Conservation (phyloP, 1,140 invertebrate genomes). For the Leguminivora glycinivorella region DNA sequence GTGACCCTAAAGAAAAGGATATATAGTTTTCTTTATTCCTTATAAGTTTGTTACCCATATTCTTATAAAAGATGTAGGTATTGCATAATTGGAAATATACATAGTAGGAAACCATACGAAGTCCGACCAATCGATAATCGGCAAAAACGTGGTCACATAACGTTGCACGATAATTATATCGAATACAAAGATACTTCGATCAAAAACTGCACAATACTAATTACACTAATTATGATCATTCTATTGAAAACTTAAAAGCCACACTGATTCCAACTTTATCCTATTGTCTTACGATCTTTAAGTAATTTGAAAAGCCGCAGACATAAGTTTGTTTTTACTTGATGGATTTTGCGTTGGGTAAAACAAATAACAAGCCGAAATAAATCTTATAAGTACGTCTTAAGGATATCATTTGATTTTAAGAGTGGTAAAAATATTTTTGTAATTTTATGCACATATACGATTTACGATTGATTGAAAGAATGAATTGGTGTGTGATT, state of each 20-base stretch:
- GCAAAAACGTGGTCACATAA: slow-evolving; percentile 9
- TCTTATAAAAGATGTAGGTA: not conserved
- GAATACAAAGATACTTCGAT: slow-evolving; percentile 14
- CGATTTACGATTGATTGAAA: not conserved
- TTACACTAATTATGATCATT: not conserved
- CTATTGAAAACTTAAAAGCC: not conserved
- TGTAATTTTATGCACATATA: not conserved
- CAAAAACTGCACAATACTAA: slow-evolving; percentile 12
- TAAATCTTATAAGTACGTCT: not conserved
- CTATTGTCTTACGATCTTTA: not conserved
- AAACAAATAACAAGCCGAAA: not conserved
- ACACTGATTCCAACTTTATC: not conserved
- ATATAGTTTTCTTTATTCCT: no score
- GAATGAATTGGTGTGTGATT: not conserved
- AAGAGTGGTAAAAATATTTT: not conserved
- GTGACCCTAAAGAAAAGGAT: no score
- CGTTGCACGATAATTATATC: slow-evolving; percentile 15
- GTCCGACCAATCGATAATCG: slow-evolving; percentile 1
- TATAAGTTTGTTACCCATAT: no score
- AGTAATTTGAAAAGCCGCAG: not conserved
- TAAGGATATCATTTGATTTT: not conserved
- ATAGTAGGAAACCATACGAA: not conserved
- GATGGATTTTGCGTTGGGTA: not conserved
- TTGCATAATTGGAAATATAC: not conserved
- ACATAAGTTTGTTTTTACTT: not conserved